Base-by-base conservation (phyloP, 2,113 vertebrate species). In the Manacus vitellinus region DNA sequence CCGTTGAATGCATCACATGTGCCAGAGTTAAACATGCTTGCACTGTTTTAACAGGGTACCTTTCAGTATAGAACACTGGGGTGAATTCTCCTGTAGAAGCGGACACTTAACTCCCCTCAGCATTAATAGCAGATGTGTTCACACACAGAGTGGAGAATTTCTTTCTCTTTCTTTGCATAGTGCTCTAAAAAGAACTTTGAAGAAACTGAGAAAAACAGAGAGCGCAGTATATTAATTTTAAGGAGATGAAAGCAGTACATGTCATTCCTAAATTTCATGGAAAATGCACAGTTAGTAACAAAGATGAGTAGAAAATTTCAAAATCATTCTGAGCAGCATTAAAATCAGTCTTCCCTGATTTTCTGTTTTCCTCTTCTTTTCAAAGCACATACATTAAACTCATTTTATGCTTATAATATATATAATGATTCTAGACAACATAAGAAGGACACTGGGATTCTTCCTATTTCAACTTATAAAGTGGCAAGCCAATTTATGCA, bases 331-430 rank as follows among this genome's bases (percentile, higher is more conserved):
- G 92, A 98, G 94, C 94, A 97, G 97, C 96, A 97, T 93, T 96
- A 96, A 97, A 97, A 96, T 94, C 95, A 96, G 75, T 90, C 92
- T 97, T 97, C 92, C 95, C 95, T 85, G 96, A 97, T 97, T 95
- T 97, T 97, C 96, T 96, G 95, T 98, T 97, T 98, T 96, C 95
- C 90, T 84, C 87, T 93, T 98, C 92, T 95, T 93, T 97, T 96
- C 96, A 95, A 95, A 95, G 97, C 96, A 97, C 67, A 97, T 95
- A 97, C 96, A 98, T 98, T 97, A 97, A 98, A 97, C 90, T 96
- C 96, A 98, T 98, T 98, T 98, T 98, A 96, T 92, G 97, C 97
- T 98, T 98, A 98, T 98, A 98, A 97, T 97, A 75, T 97, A 96
- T 96, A 97, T 98, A 98, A 98, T 98, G 97, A 97, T 97, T 96